Evolutionary conservation across 1,140 invertebrate genomes (phyloP).

Genomic region (Cryptotermes secundus): DNA sequence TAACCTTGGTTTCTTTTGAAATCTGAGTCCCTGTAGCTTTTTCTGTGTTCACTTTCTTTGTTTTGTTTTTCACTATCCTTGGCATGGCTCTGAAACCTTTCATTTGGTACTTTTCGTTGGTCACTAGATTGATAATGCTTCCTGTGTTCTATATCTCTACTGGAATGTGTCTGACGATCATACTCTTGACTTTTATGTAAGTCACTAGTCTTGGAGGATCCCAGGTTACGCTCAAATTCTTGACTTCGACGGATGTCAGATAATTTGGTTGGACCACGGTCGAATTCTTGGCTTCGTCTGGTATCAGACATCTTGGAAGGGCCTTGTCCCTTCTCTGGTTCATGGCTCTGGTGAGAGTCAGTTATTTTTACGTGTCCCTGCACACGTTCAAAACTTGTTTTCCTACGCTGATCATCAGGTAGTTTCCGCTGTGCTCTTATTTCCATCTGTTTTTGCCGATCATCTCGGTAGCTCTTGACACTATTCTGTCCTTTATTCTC

Average conservation of each 20-base stretch:
- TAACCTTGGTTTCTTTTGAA: neutral
- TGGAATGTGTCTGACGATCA: constrained; percentile 13
- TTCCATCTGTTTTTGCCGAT: constrained; percentile 27
- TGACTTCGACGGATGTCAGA: constrained; percentile 21
- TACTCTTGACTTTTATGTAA: neutral
- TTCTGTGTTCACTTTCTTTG: constrained; percentile 24
- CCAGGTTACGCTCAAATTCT: constrained; percentile 14
- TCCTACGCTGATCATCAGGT: constrained; percentile 11
- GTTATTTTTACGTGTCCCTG: neutral
- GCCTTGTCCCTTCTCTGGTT: neutral
- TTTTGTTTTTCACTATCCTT: constrained; percentile 26
- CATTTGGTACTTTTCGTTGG: constrained; percentile 16
- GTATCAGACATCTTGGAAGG: constrained; percentile 22
- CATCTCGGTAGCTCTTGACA: constrained; percentile 29
- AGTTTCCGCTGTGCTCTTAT: constrained; percentile 9
- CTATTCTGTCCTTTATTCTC: neutral
- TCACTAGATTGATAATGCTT: constrained; percentile 23
- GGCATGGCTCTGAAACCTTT: constrained; percentile 12
- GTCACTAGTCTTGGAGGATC: neutral
- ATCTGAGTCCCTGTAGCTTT: constrained; percentile 22
- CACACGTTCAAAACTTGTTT: neutral
- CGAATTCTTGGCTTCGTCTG: neutral
- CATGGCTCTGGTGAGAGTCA: neutral
- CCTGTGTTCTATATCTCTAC: constrained; percentile 25
- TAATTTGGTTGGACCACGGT: neutral